A percentile compares a stretch with the other conserved stretches of the same genome.
Conservation (phyloP, 2,113 vertebrate species). For the Amblyornis subalaris region DNA sequence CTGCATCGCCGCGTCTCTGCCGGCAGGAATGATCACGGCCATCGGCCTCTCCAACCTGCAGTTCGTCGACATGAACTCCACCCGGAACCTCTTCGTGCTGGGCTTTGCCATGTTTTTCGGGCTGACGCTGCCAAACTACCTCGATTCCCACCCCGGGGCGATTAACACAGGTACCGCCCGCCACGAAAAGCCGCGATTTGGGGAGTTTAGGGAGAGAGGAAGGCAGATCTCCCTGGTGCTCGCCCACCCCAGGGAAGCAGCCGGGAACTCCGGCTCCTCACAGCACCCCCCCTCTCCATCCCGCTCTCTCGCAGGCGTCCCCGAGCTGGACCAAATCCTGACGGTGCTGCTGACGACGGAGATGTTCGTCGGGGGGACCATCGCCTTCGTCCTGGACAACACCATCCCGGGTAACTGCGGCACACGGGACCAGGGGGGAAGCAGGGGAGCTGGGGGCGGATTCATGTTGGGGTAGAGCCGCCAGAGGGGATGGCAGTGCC, state of each 20-base stretch:
- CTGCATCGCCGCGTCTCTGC: neutral
- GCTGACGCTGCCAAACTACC: slow-evolving; percentile 86
- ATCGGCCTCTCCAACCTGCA: slow-evolving; percentile 95
- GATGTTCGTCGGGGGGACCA: slow-evolving; percentile 94
- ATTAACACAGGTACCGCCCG: slow-evolving; percentile 83
- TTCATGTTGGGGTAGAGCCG: rapidly evolving
- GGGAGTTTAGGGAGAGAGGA: neutral
- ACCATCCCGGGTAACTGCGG: slow-evolving; percentile 84
- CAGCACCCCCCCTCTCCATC: rapidly evolving
- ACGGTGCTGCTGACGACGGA: slow-evolving; percentile 93
- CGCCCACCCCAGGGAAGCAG: neutral
- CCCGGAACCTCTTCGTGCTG: slow-evolving; percentile 93
- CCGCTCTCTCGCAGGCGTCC: slow-evolving; percentile 70
- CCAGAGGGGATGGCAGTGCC: rapidly evolving
- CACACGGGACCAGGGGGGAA: rapidly evolving
- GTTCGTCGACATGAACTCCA: slow-evolving; percentile 94
- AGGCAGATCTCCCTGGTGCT: rapidly evolving
- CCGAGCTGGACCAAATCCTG: slow-evolving; percentile 91
- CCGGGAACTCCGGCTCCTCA: neutral
- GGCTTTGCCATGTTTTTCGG: slow-evolving; percentile 96
- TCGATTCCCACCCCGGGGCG: slow-evolving; percentile 81
- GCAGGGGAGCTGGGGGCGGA: neutral
- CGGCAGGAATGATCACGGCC: slow-evolving; percentile 93
- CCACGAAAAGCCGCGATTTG: rapidly evolving
- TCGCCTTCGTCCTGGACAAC: slow-evolving; percentile 93